Evolutionary conservation across 2,888 invertebrate genomes (phyloP), one percentile per base, ranked within the genome.

Genomic region (Deilephila elpenor): DNA sequence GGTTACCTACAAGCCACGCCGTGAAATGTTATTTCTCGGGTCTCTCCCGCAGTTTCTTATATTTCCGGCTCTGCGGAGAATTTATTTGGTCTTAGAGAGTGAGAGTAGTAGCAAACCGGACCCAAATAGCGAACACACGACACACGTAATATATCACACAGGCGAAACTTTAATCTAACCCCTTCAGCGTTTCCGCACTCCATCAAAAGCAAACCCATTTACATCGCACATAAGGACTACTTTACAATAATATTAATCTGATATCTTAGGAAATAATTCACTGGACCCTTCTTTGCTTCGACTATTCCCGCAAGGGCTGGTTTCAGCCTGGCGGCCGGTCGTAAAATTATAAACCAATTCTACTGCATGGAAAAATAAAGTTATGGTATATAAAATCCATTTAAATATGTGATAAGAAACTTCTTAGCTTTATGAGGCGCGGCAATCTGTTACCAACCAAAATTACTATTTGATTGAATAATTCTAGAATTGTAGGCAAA

Each of bases 141-240:
- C 85, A 83, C 85, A 86, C 85, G 84, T 86, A 85, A 90, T 90
- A 90, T 88, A 89, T 90, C 89, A 88, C 78, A 71, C 75, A 79
- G 77, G 83, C 83, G 79, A 84, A 88, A 88, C 84, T 88, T 88
- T 86, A 87, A 85, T 87, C 83, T 84, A 78, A 84, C 82, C 78
- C 82, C 79, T 81, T 80, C 82, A 79, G 53, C 72, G 71, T 72
- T 72, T 60, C 70, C 72, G 71, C 60, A 44, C 61, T 60, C 73
- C n/a, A 59, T 71, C 70, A 71, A 51, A 59, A 56, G 56, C 32
- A 5, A 34, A 71, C 37, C 29, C 17, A 59, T 59, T 59, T 71
- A 37, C 32, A 29, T 29, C 1, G 32, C 25, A 29, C 25, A 32
- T 29, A 61, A 29, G 25, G 11, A 17, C n/a, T 11, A 17, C 17